Evolutionary conservation across 64 coral and sea anemone species (phyloP), one percentile per base, ranked within the genome.

Genomic region (Actinia equina): DNA sequence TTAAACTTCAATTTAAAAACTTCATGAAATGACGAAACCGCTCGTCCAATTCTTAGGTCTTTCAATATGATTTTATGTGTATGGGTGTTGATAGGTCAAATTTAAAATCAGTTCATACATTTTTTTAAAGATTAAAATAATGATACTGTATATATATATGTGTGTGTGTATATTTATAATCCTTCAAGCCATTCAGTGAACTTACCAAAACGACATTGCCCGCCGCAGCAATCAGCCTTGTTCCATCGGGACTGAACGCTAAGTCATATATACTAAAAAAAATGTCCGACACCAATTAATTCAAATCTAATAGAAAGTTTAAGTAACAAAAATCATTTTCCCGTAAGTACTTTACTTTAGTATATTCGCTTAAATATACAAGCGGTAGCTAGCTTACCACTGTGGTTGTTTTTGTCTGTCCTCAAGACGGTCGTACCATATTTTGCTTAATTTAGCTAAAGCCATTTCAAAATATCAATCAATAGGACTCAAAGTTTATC

Each of bases 231-330:
- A 97, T 62, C 7, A 97, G 76, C 19, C 30, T 79, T 11, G 91
- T 88, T 57, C 94, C 94, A 86, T 97, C 85, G 0, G 94, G 91
- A 25, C 91, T 97, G 52, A 97, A 97, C 19, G 83, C 37, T 43
- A 97, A 52, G 74, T 97, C 94, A 71, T 97, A 93, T 17, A 97
- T 97, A 82, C 94, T 97, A 84, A 14, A 87, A 37, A 37, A 87
- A 13, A 44, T 67, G 65, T 54, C 9, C n/a, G 20, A 15, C n/a
- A 43, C 3, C 18, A 58, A 59, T 11, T 57, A 61, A 49, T 81
- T 82, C 41, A 81, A 62, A 91, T 63, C 4, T 22, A 6, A 58
- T 59, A 87, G 27, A 56, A 7, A 56, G 26, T 52, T 52, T 44
- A 41, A 4, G 9, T 11, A 49, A 8, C 7, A 49, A 49, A 49